These are phyloP conservation scores for Pollachius pollachius DNA, from an alignment of 2,113 vertebrate species.

Conservation along the genomic window DNA sequence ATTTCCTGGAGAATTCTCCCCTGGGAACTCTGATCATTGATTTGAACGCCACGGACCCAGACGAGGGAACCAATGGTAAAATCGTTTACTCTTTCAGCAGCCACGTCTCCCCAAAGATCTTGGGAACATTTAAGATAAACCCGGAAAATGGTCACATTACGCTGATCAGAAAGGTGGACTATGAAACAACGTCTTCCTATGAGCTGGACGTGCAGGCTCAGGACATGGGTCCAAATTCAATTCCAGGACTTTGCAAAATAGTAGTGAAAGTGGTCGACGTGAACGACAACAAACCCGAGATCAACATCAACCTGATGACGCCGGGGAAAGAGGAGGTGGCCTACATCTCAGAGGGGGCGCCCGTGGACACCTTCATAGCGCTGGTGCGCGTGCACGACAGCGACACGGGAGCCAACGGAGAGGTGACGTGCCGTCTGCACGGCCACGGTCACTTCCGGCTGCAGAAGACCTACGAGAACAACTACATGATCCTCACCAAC, in stretches of 20 bases:
- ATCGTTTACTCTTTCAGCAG: slow-evolving; percentile 93
- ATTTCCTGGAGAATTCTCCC: slow-evolving; percentile 84
- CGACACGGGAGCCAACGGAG: slow-evolving; percentile 90
- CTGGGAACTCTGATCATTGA: slow-evolving; percentile 87
- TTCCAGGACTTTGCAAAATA: slow-evolving; percentile 95
- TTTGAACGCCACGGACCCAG: slow-evolving; percentile 95
- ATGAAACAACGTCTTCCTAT: slow-evolving; percentile 84
- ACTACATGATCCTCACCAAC: slow-evolving; percentile 96
- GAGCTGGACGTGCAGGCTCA: slow-evolving; percentile 95
- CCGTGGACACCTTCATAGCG: slow-evolving; percentile 90
- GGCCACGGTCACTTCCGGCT: slow-evolving; percentile 95
- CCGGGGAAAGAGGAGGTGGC: slow-evolving; percentile 90
- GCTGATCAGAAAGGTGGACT: slow-evolving; percentile 91
- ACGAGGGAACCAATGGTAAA: slow-evolving; percentile 95
- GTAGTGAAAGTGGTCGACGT: slow-evolving; percentile 93
- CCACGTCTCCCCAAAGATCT: slow-evolving; percentile 88
- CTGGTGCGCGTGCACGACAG: slow-evolving; percentile 91
- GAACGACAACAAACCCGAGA: slow-evolving; percentile 96
- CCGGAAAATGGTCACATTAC: slow-evolving; percentile 88
- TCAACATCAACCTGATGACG: slow-evolving; percentile 93
- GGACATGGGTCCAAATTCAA: slow-evolving; percentile 95
- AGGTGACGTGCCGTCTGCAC: slow-evolving; percentile 87
- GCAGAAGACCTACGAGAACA: slow-evolving; percentile 93
- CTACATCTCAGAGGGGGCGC: slow-evolving; percentile 89
- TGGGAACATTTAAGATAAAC: slow-evolving; percentile 91